Base-by-base conservation (phyloP, 2,797 vertebrate genomes). In the Oceanodroma leucorhoa region DNA sequence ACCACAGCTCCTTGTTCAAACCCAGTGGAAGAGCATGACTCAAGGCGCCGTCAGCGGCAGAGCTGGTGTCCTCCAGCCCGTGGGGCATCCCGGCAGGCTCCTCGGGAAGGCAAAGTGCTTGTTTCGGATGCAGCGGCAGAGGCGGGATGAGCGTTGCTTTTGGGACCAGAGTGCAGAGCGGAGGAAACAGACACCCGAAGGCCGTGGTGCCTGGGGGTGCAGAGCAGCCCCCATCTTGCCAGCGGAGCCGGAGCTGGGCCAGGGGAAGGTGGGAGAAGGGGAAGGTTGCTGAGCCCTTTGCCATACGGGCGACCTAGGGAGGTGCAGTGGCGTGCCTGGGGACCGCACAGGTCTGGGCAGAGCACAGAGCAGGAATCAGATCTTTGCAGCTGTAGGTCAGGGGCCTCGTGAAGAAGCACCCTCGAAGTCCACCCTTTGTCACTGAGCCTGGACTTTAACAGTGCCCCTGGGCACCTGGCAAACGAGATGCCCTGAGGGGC, bases 1-100 rank as follows among this genome's bases (percentile, higher is more conserved):
- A 1, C 0, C 0, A 9, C 3, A 3, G 32, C 45, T 26, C 4
- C 62, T 23, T 1, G 0, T 6, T 10, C 65, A 5, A 7, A 6
- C 4, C 10, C 21, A 2, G 27, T 5, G 0, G 27, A 40, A 14
- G 14, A 24, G 27, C 0, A 0, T 7, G 41, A 22, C 0, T 0
- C 5, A 3, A 7, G 22, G 70, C 3, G 0, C 5, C 0, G 0
- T 1, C 14, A 6, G 9, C 38, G 15, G 45, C 24, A 46, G 50
- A 18, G 20, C 53, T 2, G 3, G 10, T 23, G 19, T 38, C 36
- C 71, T 2, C 10, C 30, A 4, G 29, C 40, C 20, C 2, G 0
- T 0, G 1, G 19, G 20, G 10, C 24, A 5, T 5, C 20, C 14
- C 1, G 0, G 46, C 30, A 23, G 51, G n/a, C 14, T 51, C 20